Evolutionary conservation across 2,797 vertebrate species (phyloP), one percentile per base, ranked within the genome.

Genomic region (Cryptoblepharus egeriae): DNA sequence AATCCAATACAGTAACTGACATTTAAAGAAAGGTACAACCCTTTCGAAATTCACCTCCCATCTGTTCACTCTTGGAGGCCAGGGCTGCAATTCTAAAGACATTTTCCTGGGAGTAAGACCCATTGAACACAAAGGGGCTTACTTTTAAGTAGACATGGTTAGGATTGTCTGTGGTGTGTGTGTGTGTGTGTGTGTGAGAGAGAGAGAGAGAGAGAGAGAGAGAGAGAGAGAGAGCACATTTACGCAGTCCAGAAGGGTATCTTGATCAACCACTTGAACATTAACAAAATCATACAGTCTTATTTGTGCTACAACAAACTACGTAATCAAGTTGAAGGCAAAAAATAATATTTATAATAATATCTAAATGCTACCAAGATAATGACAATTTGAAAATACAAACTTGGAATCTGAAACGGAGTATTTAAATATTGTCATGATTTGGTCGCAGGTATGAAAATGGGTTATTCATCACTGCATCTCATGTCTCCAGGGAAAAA

Each of bases 21-120:
- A 81, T 81, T 81, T 85, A 85, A 89, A 82, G 75, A 85, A 89
- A 78, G 28, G 15, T 84, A 58, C 22, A 82, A n/a, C 72, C 85
- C 75, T 82, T 72, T 88, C 68, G 84, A 60, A 88, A 49, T 77
- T 32, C 61, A 84, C 39, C 87, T 84, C 88, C 89, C 75, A 35
- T 81, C 75, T 81, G 2, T 82, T 81, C 74, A 80, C 1, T 78
- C 35, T 63, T 81, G 75, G 69, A 75, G 55, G 15, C 30, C 57
- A 81, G 80, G 32, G 85, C 13, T 55, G 37, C 49, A 52, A 75
- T n/a, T n/a, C n/a, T n/a, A n/a, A n/a, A n/a, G n/a, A n/a, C n/a
- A n/a, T n/a, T n/a, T n/a, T n/a, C n/a, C n/a, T n/a, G n/a, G n/a
- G n/a, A n/a, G n/a, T n/a, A n/a, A n/a, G n/a, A n/a, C n/a, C n/a